Evolutionary conservation across 2,888 invertebrate genomes (phyloP).

Genomic region (Scaptomyza flava): DNA sequence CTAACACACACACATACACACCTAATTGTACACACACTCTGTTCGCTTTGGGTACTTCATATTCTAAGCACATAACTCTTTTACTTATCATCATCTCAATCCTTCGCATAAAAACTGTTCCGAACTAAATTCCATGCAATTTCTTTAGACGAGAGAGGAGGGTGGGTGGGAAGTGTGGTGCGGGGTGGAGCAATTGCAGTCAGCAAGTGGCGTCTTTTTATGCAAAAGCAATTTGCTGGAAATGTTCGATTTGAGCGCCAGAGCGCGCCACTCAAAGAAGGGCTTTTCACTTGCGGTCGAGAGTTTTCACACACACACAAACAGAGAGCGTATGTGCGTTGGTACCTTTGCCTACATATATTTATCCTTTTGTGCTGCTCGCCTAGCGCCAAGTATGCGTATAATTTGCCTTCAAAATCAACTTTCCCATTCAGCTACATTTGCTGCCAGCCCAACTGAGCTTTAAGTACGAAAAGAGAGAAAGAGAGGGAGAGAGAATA

Average conservation of each 20-base stretch:
- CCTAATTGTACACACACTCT: conserved; percentile 55
- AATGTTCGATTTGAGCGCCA: conserved; percentile 78
- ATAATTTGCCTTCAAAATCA: conserved; percentile 70
- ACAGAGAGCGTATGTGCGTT: no score
- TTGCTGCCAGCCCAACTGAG: conserved; percentile 45
- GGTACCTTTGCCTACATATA: neutral
- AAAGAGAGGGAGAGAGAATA: neutral
- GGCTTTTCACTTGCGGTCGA: conserved; percentile 50
- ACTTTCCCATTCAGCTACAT: conserved; percentile 58
- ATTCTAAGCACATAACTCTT: conserved; percentile 10
- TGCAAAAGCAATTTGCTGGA: conserved; percentile 82
- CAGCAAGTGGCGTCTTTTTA: conserved; percentile 61
- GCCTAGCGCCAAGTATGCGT: conserved; percentile 62
- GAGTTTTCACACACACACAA: conserved; percentile 6
- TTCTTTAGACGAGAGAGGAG: conserved; percentile 16
- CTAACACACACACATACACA: neutral
- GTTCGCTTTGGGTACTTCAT: neutral
- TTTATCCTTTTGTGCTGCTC: conserved; percentile 37
- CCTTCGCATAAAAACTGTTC: neutral
- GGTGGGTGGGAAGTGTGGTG: no score
- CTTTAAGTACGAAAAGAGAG: conserved; percentile 32
- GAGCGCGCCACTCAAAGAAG: conserved; percentile 43
- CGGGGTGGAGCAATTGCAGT: conserved; percentile 8
- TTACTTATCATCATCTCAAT: neutral
- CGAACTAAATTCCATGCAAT: conserved; percentile 21